Percentiles rank a stretch among this genome's conserved stretches.
These are phyloP conservation scores for Spicauda simplicius DNA, from an alignment of 2,888 invertebrate species.

Conservation along the genomic window DNA sequence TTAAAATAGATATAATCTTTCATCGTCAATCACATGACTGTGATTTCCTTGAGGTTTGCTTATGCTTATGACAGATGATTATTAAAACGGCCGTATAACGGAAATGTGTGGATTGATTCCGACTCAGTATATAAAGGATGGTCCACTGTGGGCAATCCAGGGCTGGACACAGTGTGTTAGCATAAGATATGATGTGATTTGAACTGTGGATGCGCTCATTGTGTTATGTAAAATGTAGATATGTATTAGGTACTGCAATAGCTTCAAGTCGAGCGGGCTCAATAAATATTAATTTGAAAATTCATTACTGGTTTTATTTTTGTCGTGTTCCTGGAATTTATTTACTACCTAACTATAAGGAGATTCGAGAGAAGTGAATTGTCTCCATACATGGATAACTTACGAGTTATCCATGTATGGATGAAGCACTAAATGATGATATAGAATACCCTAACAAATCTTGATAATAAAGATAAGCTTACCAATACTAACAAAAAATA, in stretches of 20 bases:
- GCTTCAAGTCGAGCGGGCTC: constrained; percentile 46
- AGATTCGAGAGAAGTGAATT: too few relatives aligned
- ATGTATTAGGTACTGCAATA: constrained; percentile 42
- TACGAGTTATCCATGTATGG: too few relatives aligned
- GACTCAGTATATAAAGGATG: background rate
- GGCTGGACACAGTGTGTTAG: background rate
- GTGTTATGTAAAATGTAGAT: constrained; percentile 20
- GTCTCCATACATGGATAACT: too few relatives aligned
- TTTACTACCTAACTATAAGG: too few relatives aligned
- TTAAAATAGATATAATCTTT: background rate
- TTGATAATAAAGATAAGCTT: too few relatives aligned
- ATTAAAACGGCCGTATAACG: background rate
- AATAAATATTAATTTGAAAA: constrained; percentile 49
- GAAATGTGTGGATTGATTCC: background rate
- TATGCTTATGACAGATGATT: background rate
- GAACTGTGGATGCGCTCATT: constrained; percentile 6
- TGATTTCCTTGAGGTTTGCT: background rate
- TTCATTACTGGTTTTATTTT: constrained; percentile 23
- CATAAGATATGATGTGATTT: background rate
- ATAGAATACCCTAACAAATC: too few relatives aligned
- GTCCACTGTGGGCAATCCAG: background rate
- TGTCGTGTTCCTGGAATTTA: background rate
- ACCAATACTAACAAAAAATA: too few relatives aligned
- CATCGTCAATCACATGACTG: background rate
- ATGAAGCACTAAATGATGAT: too few relatives aligned